phyloP scores from a whole-genome alignment of 2,113 vertebrate species.

The Chlorodrepanis virens region DNA sequence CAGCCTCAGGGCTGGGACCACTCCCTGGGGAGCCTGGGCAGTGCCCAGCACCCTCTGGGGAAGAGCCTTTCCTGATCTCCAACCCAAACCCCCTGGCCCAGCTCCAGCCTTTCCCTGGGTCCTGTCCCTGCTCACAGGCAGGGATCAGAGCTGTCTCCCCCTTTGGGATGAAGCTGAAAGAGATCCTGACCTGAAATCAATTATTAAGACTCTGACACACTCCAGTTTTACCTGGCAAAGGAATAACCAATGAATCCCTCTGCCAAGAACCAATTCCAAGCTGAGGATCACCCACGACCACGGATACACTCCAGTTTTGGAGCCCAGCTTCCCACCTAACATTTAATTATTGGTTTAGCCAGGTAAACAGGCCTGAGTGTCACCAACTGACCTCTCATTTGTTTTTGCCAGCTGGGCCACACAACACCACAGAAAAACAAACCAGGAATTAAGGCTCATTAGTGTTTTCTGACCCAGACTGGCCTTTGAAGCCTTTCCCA shows the following conservation, averaged over 20 bases:
- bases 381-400: not conserved
- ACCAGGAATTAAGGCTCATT: not conserved
- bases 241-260: not conserved
- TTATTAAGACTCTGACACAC: not conserved
- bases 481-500: not conserved
- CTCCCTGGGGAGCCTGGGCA: not conserved
- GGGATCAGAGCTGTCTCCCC: not conserved
- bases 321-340: not conserved
- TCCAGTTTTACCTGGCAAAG: not conserved
- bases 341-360: not conserved
- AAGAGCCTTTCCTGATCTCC: not conserved
- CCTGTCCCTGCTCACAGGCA: not conserved
- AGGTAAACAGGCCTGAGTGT: accelerated
- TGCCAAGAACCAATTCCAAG: accelerated
- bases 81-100: not conserved
- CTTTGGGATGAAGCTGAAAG: not conserved
- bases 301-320: not conserved
- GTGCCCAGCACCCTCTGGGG: not conserved
- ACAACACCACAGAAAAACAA: not conserved
- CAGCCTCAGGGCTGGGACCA: not conserved
- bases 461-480: not conserved
- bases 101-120: accelerated
- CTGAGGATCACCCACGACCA: not conserved
- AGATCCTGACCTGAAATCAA: not conserved
- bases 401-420: not conserved